Evolutionary conservation across 2,797 vertebrate species (phyloP).

Genomic region (Aulostomus chinensis): DNA sequence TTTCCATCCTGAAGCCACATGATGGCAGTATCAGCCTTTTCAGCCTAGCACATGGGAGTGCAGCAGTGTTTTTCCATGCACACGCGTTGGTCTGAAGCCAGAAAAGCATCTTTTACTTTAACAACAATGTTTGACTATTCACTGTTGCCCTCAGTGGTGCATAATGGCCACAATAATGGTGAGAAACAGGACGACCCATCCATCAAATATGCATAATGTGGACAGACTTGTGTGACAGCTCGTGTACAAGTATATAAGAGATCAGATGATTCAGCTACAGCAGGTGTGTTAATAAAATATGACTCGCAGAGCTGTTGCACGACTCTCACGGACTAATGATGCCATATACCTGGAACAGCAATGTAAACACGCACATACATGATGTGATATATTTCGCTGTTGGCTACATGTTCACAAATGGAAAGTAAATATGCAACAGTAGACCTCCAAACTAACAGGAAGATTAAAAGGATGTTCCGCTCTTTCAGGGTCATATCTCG

Average conservation of each 20-base stretch:
- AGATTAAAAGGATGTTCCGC: conserved; percentile 72
- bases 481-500: conserved; percentile 63
- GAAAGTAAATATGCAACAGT: background rate
- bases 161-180: conserved; percentile 28
- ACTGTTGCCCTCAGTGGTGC: background rate
- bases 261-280: conserved; percentile 64
- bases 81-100: conserved; percentile 3
- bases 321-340: conserved; percentile 45
- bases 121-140: conserved; percentile 9
- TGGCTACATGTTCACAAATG: conserved; percentile 22
- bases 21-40: conserved; percentile 73
- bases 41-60: background rate
- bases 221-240: conserved; percentile 59
- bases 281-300: conserved; percentile 74
- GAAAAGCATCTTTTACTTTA: background rate
- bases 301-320: conserved; percentile 39
- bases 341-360: conserved; percentile 40
- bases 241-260: conserved; percentile 43
- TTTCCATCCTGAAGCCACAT: conserved; percentile 57
- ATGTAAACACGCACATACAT: conserved; percentile 45
- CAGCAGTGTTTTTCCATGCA: background rate
- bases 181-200: conserved; percentile 25
- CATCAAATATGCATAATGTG: conserved; percentile 66
- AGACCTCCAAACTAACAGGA: conserved; percentile 40
- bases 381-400: conserved; percentile 31